phyloP scores from a whole-genome alignment of 2,797 vertebrate genomes.

The Nasua narica region DNA sequence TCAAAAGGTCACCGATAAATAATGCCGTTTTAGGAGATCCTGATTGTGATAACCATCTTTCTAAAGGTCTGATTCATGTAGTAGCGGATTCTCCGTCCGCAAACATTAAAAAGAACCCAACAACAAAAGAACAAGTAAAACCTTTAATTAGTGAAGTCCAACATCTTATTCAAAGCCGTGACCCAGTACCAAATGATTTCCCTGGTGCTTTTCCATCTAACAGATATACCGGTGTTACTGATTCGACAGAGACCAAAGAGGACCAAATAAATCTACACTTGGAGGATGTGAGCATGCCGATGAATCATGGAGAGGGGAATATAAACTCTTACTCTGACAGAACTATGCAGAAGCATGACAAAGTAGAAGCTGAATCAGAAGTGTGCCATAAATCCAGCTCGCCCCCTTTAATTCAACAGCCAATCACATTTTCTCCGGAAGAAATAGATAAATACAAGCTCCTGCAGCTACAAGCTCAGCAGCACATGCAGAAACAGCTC shows the following conservation, averaged over 20 bases:
- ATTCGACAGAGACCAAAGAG: slow-evolving; percentile 86
- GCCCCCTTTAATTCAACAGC: slow-evolving; percentile 85
- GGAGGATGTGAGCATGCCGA: slow-evolving; percentile 73
- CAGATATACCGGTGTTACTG: slow-evolving; percentile 77
- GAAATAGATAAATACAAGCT: slow-evolving; percentile 97
- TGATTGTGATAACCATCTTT: slow-evolving; percentile 75
- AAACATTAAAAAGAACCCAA: slow-evolving; percentile 75
- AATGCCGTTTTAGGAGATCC: slow-evolving; percentile 62
- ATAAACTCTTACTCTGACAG: slow-evolving; percentile 75
- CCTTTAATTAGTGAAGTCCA: slow-evolving; percentile 77
- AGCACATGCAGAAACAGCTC: slow-evolving; percentile 96
- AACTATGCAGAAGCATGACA: slow-evolving; percentile 79
- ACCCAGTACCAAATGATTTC: slow-evolving; percentile 81
- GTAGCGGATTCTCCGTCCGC: slow-evolving; percentile 70
- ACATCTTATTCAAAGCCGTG: slow-evolving; percentile 79
- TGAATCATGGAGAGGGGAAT: slow-evolving; percentile 68
- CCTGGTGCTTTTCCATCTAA: slow-evolving; percentile 81
- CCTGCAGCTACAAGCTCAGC: slow-evolving; percentile 95
- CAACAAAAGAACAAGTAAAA: slow-evolving; percentile 79
- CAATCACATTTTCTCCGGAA: slow-evolving; percentile 94
- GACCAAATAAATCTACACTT: slow-evolving; percentile 66
- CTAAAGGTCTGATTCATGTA: slow-evolving; percentile 78
- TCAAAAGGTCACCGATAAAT: slow-evolving; percentile 60
- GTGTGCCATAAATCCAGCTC: slow-evolving; percentile 80
- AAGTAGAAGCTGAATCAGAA: slow-evolving; percentile 75